Evolutionary conservation across 2,888 invertebrate species (phyloP).

Genomic region (Melanargia galathea): DNA sequence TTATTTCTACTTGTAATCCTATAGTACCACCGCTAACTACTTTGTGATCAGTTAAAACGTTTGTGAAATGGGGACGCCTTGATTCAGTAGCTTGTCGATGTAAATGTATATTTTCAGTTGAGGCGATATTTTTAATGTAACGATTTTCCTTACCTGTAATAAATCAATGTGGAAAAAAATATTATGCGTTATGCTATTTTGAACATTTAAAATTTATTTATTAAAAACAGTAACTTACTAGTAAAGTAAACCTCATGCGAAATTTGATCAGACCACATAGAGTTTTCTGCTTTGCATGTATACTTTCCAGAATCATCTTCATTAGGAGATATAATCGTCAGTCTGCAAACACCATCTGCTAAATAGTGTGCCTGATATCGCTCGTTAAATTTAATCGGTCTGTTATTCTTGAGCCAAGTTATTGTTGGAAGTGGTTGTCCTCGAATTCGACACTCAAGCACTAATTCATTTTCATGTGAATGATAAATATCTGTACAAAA

Average conservation of each 20-base stretch:
- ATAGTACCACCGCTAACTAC: slow-evolving; percentile 90
- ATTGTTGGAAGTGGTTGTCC: slow-evolving; percentile 88
- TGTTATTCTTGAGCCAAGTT: slow-evolving; percentile 89
- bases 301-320: slow-evolving; percentile 88
- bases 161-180: slow-evolving; percentile 2
- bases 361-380: slow-evolving; percentile 86
- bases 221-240: slow-evolving; percentile 62
- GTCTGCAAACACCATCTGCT: slow-evolving; percentile 88
- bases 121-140: slow-evolving; percentile 59
- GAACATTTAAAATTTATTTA: background rate
- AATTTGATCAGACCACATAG: slow-evolving; percentile 88
- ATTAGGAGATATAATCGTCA: slow-evolving; percentile 85
- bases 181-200: background rate
- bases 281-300: slow-evolving; percentile 88
- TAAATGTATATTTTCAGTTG: slow-evolving; percentile 61
- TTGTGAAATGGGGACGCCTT: slow-evolving; percentile 86
- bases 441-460: slow-evolving; percentile 89
- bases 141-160: slow-evolving; percentile 61
- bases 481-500: slow-evolving; percentile 85
- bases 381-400: slow-evolving; percentile 76
- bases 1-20: slow-evolving; percentile 90
- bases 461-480: slow-evolving; percentile 86
- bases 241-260: slow-evolving; percentile 87
- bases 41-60: slow-evolving; percentile 86
- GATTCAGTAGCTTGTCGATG: slow-evolving; percentile 62